Base-by-base conservation (phyloP, 2,888 invertebrate genomes). In the Agyllia agylla region DNA sequence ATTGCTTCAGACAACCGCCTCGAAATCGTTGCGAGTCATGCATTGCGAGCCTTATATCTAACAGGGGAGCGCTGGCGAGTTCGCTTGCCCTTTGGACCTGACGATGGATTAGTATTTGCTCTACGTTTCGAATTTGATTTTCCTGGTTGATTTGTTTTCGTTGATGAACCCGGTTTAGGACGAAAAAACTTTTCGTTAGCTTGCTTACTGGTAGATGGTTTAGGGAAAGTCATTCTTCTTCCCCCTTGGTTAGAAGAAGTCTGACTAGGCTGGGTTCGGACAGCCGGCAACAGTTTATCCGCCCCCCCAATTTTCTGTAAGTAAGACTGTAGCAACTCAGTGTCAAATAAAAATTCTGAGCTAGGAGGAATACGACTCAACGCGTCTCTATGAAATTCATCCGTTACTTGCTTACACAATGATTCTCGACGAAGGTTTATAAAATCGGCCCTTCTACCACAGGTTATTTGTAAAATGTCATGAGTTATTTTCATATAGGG, bases 1-100 rank as follows among this genome's bases (percentile, higher is more conserved):
- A 88, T 87, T 84, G 86, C 78, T 30, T 64, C n/a, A 88, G 87
- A 88, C 90, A 90, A 64, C 88, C 87, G 57, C 83, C 89, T 20
- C 64, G 84, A 86, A 87, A 86, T 84, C 17, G 15, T 42, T 38
- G 27, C 49, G n/a, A 78, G 73, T 78, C 82, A 88, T 77, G 38
- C 73, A 9, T 87, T 77, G 70, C 75, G 75, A 42, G 33, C 30
- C 8, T 81, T 82, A 38, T 49, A 27, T 57, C 38, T 86, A 42
- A 27, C 64, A 81, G 81, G 70, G 35, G 75, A 77, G n/a, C 77
- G 77, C n/a, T 77, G 33, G n/a, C 77, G 77, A n/a, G 33, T n/a
- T 35, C 77, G 31, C 30, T 35, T 35, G 27, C 78, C 24, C 82
- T 73, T 77, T 35, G 35, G 11, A 20, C 35, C 35, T 20, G 9